A percentile compares a stretch with the other conserved stretches of the same genome.
These are phyloP conservation scores for Aythya baeri DNA, from an alignment of 2,113 vertebrate species.

Conservation along the genomic window DNA sequence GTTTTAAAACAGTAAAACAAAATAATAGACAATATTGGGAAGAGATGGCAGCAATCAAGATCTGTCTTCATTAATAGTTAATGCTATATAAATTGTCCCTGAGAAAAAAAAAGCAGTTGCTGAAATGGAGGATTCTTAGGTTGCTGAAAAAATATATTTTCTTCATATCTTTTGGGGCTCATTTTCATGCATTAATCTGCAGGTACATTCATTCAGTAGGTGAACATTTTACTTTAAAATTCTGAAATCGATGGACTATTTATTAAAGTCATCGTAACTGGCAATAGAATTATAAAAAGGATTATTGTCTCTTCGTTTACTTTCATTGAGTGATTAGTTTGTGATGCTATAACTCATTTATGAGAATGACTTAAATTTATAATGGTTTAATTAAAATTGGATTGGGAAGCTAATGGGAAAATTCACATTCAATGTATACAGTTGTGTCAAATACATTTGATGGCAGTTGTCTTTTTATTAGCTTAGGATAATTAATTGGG, in stretches of 20 bases:
- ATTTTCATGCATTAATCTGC: conserved; percentile 60
- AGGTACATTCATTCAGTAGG: conserved; percentile 19
- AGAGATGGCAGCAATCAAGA: not conserved
- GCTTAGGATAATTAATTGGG: conserved; percentile 74
- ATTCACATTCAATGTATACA: conserved; percentile 37
- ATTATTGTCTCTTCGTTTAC: conserved; percentile 59
- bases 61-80: not conserved
- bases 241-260: conserved; percentile 52
- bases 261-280: conserved; percentile 45
- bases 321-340: conserved; percentile 62
- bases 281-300: conserved; percentile 51
- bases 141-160: not conserved
- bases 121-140: not conserved
- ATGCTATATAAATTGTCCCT: not conserved
- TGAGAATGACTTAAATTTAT: conserved; percentile 56
- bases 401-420: conserved; percentile 46
- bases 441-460: conserved; percentile 50
- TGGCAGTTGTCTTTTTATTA: conserved; percentile 64
- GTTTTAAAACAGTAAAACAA: not conserved
- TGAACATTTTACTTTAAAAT: not conserved
- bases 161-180: not conserved
- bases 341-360: conserved; percentile 51
- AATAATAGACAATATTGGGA: not conserved
- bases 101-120: conserved; percentile 14
- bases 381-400: conserved; percentile 58